Conservation (phyloP, 2,888 invertebrate species). For the Cheilosia urbana region DNA sequence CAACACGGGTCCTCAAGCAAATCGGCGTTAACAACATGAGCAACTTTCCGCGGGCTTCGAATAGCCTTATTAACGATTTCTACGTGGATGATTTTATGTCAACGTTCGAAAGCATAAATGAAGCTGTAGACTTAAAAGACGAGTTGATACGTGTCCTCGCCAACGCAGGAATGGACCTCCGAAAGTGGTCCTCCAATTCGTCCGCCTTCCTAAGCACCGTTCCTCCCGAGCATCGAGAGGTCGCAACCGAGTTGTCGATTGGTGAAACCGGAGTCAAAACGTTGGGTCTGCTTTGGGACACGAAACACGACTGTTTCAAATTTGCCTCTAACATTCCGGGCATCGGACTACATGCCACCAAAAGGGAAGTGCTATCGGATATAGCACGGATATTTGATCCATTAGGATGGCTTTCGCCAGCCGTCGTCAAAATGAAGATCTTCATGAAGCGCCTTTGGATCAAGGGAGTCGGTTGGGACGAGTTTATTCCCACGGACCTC, state of each 20-base stretch:
- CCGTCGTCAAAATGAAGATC: conserved; percentile 25
- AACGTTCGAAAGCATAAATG: conserved; percentile 25
- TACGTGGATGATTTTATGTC: conserved; percentile 29
- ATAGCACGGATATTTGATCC: conserved; percentile 31
- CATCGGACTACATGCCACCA: not conserved
- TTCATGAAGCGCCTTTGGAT: conserved; percentile 24
- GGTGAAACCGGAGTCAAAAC: conserved; percentile 10
- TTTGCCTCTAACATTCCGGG: not conserved
- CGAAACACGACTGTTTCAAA: conserved; percentile 10
- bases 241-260: conserved; percentile 2
- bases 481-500: conserved; percentile 1
- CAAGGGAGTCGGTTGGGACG: conserved; percentile 14
- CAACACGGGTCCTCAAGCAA: too few species aligned
- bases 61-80: conserved; percentile 40
- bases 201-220: conserved; percentile 14
- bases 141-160: not conserved
- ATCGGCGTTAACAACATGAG: too few species aligned
- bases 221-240: conserved; percentile 11
- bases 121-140: not conserved
- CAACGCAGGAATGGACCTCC: conserved; percentile 32
- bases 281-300: conserved; percentile 1
- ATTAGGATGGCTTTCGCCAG: conserved; percentile 19
- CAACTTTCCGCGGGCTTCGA: not conserved
- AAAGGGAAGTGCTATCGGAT: conserved; percentile 23
- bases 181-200: conserved; percentile 32